Conservation (phyloP, 64 coral and sea anemone genomes). For the Orbicella faveolata region DNA sequence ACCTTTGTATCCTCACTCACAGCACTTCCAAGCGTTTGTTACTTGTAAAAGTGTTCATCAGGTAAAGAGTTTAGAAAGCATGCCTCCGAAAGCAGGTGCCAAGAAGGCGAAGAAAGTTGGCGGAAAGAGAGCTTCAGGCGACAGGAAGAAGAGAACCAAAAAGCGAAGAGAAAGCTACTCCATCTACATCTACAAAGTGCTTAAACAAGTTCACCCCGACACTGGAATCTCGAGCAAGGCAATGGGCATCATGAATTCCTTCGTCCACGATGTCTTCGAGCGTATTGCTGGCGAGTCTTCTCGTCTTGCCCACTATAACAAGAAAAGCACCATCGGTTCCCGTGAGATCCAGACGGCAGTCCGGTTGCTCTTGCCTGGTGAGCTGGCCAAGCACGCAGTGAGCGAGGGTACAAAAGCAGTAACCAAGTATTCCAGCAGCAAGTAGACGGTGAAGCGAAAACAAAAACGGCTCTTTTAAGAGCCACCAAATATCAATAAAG, state of each 20-base stretch:
- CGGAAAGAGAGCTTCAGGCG: slow-evolving; percentile 37
- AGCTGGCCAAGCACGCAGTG: slow-evolving; percentile 23
- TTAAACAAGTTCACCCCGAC: slow-evolving; percentile 38
- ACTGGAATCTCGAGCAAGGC: slow-evolving; percentile 39
- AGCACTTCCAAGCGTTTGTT: background rate
- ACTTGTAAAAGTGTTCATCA: background rate
- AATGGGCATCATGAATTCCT: slow-evolving; percentile 45
- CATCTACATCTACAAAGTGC: slow-evolving; percentile 38
- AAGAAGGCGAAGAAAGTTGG: slow-evolving; percentile 28
- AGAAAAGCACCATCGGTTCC: slow-evolving; percentile 31
- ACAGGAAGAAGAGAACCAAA: slow-evolving; percentile 15
- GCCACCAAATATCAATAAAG: slow-evolving; percentile 24
- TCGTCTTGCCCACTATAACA: slow-evolving; percentile 40
- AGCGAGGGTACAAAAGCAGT: slow-evolving; percentile 37
- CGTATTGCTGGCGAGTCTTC: slow-evolving; percentile 30
- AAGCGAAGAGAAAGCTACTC: slow-evolving; percentile 29
- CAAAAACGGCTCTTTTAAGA: slow-evolving; percentile 50
- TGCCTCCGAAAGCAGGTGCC: slow-evolving; percentile 11
- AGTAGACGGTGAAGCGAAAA: background rate
- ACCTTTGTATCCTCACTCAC: background rate
- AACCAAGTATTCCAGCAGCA: slow-evolving; percentile 41
- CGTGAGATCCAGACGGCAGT: slow-evolving; percentile 36
- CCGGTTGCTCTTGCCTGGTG: slow-evolving; percentile 19
- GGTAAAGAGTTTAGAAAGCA: background rate
- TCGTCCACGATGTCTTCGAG: slow-evolving; percentile 36